Base-by-base conservation (phyloP, 2,888 invertebrate genomes). In the Caenorhabditis plicata region DNA sequence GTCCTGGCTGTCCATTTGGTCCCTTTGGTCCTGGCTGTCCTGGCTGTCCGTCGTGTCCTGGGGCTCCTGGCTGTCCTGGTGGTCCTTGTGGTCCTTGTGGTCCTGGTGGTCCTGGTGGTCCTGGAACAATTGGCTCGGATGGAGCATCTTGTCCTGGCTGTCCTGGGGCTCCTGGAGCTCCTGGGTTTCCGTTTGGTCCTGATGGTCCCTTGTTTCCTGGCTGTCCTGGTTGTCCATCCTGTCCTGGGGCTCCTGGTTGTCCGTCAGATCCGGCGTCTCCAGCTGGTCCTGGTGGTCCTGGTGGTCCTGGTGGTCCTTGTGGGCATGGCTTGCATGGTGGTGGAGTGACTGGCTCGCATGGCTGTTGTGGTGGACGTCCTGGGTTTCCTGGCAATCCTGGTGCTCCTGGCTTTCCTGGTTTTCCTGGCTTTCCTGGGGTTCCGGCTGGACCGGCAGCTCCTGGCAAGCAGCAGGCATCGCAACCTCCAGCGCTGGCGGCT, bases 141-240 rank as follows among this genome's bases (percentile, higher is more conserved):
- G 56, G 63, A 22, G 71, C 68, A 0, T 64, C 64, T 19, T 53
- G 54, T 46, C 68, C 71, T 31, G 71, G 71, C 45, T 64, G 52
- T 55, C 71, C 71, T 27, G 68, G 68, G 3, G 64, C 54, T 49
- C 71, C 72, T 7, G 69, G 69, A 8, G 60, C 51, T 52, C 74
- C 74, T 8, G 68, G 67, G 17, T 66, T 65, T 52, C 74, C 73
- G 9, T 66, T 58, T 32, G 53, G 49, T 51, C 71, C 73, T 43
- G 71, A 60, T 5, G 74, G 74, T 62, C 74, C 74, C 60, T 72
- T 72, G 11, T 72, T 72, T 53, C 73, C 73, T n/a, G 73, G 73
- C 41, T 70, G 67, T 52, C 73, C 74, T 46, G 72, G 69, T 7
- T 57, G 55, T 13, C 64, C 68, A 26, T 65, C 66, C 40, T 65